Evolutionary conservation across 2,113 vertebrate species (phyloP).

Genomic region (Clarias magur): DNA sequence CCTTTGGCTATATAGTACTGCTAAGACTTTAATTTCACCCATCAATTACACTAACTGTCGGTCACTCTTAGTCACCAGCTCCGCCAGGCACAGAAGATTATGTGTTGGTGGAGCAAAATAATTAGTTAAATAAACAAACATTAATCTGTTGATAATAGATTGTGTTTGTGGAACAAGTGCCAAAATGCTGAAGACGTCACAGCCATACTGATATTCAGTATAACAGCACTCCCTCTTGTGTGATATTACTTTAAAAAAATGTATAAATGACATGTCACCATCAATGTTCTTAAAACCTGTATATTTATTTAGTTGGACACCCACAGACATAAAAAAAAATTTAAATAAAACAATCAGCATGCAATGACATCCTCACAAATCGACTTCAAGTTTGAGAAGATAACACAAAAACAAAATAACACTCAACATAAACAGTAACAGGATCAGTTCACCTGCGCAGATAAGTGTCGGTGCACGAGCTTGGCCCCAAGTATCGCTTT

Average conservation of each 20-base stretch:
- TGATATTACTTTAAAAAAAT: neutral
- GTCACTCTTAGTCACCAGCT: too few relatives aligned
- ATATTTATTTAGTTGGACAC: conserved; percentile 36
- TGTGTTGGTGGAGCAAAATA: too few relatives aligned
- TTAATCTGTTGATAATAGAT: too few relatives aligned
- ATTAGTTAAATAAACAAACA: too few relatives aligned
- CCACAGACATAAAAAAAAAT: neutral
- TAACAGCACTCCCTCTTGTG: too few relatives aligned
- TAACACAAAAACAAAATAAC: neutral
- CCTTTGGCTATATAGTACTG: too few relatives aligned
- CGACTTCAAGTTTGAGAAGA: neutral
- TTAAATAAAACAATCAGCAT: conserved; percentile 9
- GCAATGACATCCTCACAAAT: conserved; percentile 31
- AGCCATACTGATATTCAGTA: too few relatives aligned
- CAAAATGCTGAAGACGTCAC: too few relatives aligned
- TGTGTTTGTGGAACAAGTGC: too few relatives aligned
- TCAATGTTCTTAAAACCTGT: neutral
- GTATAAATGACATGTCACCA: conserved; percentile 1
- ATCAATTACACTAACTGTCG: too few relatives aligned
- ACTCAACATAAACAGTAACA: conserved; percentile 2
- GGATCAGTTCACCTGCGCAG: neutral
- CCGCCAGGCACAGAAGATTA: too few relatives aligned
- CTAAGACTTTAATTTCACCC: too few relatives aligned
- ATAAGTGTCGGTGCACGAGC: neutral
- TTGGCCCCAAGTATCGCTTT: conserved; percentile 22